phyloP scores from a whole-genome alignment of 2,888 invertebrate species.

The Pheosia gnoma region DNA sequence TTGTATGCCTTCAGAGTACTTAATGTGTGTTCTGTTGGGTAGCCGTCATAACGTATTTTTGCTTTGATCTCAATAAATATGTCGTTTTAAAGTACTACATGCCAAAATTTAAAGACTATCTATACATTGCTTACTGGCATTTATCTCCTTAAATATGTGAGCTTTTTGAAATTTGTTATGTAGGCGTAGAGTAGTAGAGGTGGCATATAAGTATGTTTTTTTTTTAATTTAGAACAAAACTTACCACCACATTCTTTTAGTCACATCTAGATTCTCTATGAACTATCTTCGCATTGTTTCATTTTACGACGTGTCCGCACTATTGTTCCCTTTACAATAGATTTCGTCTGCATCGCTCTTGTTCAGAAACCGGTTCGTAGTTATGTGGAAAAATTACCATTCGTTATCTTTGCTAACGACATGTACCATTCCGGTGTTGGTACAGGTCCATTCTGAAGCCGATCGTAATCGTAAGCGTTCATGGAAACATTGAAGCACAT shows the following conservation, averaged over 20 bases:
- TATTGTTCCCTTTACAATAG: constrained; percentile 69
- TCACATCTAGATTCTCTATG: constrained; percentile 51
- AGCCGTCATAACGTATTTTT: too few relatives aligned
- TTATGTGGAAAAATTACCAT: constrained; percentile 55
- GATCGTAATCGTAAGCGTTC: constrained; percentile 35
- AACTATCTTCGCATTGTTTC: constrained; percentile 65
- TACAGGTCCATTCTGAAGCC: constrained; percentile 31
- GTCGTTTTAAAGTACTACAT: too few relatives aligned
- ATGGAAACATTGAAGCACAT: constrained; percentile 32
- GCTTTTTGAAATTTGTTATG: too few relatives aligned
- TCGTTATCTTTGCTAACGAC: constrained; percentile 48
- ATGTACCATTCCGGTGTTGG: constrained; percentile 30
- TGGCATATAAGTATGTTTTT: too few relatives aligned
- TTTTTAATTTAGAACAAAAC: too few relatives aligned
- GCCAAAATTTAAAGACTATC: too few relatives aligned
- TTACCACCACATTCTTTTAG: constrained; percentile 6
- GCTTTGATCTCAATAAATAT: too few relatives aligned
- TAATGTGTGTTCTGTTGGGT: too few relatives aligned
- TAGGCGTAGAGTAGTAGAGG: too few relatives aligned
- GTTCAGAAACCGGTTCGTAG: constrained; percentile 54
- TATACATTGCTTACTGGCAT: too few relatives aligned
- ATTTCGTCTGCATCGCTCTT: constrained; percentile 62
- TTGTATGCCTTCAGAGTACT: too few relatives aligned
- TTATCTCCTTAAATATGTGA: too few relatives aligned
- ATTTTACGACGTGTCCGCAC: constrained; percentile 69